These are phyloP conservation scores for Cantharis nigra DNA, from an alignment of 2,888 invertebrate species.

Conservation along the genomic window DNA sequence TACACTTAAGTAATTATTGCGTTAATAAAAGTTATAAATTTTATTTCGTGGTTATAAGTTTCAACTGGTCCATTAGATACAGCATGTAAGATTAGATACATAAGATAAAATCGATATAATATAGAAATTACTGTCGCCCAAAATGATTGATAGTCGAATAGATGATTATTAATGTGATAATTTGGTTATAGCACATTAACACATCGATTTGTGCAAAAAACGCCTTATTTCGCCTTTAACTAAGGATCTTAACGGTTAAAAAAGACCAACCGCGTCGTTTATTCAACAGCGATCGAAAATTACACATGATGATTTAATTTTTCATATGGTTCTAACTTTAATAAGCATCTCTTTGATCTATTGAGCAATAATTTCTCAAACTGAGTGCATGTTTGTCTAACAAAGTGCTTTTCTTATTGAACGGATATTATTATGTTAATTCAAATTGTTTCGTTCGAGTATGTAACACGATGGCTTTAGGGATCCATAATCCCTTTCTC, in stretches of 20 bases:
- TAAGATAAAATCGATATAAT: slow-evolving; percentile 10
- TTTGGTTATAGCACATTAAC: slow-evolving; percentile 15
- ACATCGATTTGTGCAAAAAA: not conserved
- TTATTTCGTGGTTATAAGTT: not conserved
- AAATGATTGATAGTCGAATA: slow-evolving; percentile 22
- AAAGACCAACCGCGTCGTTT: slow-evolving; percentile 14
- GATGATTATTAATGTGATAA: slow-evolving; percentile 10
- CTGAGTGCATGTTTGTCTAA: slow-evolving; percentile 25
- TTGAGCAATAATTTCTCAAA: slow-evolving; percentile 17
- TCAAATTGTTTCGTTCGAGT: not conserved
- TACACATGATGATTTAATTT: slow-evolving; percentile 16
- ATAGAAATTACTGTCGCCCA: slow-evolving; percentile 25
- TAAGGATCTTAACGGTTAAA: slow-evolving; percentile 3
- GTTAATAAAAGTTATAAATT: not conserved
- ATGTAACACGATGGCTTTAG: slow-evolving; percentile 20
- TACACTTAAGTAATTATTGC: not conserved
- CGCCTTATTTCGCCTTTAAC: not conserved
- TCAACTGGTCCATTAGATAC: not conserved
- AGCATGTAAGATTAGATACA: not conserved
- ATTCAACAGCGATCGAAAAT: slow-evolving; percentile 9
- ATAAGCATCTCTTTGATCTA: slow-evolving; percentile 15
- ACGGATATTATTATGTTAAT: slow-evolving; percentile 35
- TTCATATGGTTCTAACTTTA: slow-evolving; percentile 5
- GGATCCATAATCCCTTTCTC: slow-evolving; percentile 6
- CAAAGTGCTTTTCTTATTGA: slow-evolving; percentile 28